Evolutionary conservation across 2,113 vertebrate species (phyloP).

Genomic region (Alligator sinensis): DNA sequence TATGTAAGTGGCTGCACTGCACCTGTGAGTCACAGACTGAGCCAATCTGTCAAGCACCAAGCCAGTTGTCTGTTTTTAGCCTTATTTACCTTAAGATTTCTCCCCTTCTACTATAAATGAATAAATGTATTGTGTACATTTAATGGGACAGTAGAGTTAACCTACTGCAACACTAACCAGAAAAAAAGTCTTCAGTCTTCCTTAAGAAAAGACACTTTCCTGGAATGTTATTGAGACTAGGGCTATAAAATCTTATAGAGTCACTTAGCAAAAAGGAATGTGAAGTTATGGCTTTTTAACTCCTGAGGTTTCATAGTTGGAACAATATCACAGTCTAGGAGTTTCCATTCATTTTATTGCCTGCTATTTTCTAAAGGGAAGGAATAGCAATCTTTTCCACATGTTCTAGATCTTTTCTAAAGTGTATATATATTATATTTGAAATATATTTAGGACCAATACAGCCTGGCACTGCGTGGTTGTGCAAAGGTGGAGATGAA

Average conservation of each 20-base stretch:
- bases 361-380: background rate
- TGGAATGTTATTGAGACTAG: background rate
- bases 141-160: background rate
- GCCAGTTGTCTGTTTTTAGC: no score
- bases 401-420: background rate
- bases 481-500: background rate
- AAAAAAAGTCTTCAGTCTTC: background rate
- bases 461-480: background rate
- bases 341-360: background rate
- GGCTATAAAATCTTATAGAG: background rate
- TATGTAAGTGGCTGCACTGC: no score
- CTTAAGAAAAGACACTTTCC: background rate
- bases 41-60: no score
- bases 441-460: background rate
- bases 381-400: background rate
- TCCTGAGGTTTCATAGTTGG: background rate
- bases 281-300: background rate
- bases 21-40: no score
- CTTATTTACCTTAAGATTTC: no score
- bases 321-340: background rate
- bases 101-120: no score
- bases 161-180: background rate
- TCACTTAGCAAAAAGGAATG: background rate
- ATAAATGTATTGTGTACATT: no score
- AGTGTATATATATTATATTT: background rate